Evolutionary conservation across 2,888 invertebrate species (phyloP).

Genomic region (Euspilapteryx auroguttella): DNA sequence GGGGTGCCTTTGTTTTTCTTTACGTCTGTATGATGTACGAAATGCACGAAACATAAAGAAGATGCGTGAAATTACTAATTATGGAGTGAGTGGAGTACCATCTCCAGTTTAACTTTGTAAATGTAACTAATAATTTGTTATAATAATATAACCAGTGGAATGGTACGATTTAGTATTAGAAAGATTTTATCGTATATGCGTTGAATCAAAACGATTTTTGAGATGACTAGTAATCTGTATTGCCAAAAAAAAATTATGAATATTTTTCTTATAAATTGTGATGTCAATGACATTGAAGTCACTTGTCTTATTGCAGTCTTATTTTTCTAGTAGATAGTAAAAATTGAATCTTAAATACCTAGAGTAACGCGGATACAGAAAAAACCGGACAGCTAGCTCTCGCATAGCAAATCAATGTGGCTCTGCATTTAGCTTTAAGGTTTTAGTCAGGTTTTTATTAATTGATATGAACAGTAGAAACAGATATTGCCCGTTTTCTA

Average conservation of each 20-base stretch:
- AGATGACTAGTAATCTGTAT: conserved; percentile 53
- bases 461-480: conserved; percentile 16
- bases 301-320: conserved; percentile 51
- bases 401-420: no score
- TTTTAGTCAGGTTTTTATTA: no score
- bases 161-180: conserved; percentile 50
- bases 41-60: conserved; percentile 89
- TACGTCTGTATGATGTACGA: conserved; percentile 80
- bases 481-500: conserved; percentile 26
- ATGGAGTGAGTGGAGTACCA: no score
- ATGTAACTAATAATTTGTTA: no score
- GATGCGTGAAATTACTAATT: conserved; percentile 65
- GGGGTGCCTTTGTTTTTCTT: conserved; percentile 53
- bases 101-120: no score
- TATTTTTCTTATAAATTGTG: conserved; percentile 54
- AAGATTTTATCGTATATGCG: conserved; percentile 29
- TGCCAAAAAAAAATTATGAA: conserved; percentile 62
- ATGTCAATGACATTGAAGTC: conserved; percentile 56
- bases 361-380: conserved; percentile 22
- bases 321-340: conserved; percentile 38
- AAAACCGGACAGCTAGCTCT: no score
- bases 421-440: conserved; percentile 57
- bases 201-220: conserved; percentile 33
- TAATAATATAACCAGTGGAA: conserved; percentile 48
- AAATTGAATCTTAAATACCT: conserved; percentile 15